These are phyloP conservation scores for Glandiceps talaboti DNA, from an alignment of 53 echinoderm and acorn worm species.

Conservation along the genomic window DNA sequence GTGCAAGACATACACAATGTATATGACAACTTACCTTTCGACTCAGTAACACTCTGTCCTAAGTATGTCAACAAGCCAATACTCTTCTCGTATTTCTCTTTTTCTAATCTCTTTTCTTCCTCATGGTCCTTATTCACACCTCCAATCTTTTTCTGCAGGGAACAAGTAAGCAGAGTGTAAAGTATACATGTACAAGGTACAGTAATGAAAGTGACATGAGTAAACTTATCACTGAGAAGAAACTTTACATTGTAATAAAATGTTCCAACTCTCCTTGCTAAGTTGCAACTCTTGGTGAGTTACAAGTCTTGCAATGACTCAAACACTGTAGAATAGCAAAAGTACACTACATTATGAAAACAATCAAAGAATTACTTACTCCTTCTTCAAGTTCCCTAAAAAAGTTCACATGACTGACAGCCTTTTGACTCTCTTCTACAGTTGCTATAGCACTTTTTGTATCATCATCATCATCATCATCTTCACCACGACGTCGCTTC, in stretches of 20 bases:
- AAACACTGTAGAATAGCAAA: no score
- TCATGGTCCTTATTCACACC: constrained; percentile 82
- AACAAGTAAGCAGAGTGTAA: constrained; percentile 1
- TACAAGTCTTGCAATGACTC: no score
- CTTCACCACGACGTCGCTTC: constrained; percentile 6
- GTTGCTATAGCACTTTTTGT: neutral
- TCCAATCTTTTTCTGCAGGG: constrained; percentile 32
- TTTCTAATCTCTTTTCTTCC: constrained; percentile 70
- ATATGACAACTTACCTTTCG: constrained; percentile 3
- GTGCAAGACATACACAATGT: no score
- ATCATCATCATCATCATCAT: constrained; percentile 4
- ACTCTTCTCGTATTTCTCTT: constrained; percentile 80
- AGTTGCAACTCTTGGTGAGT: no score
- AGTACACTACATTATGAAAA: no score
- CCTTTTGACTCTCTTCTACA: constrained; percentile 2
- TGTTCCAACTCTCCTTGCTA: no score
- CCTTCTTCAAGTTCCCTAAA: constrained; percentile 44
- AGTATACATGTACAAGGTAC: neutral
- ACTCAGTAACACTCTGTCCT: constrained; percentile 76
- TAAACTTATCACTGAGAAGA: no score
- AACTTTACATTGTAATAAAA: no score
- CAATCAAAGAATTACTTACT: constrained; percentile 9
- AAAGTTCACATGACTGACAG: constrained; percentile 53
- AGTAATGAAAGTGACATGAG: no score
- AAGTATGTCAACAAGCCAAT: constrained; percentile 85